These are phyloP conservation scores for Puffinus mauretanicus DNA, from an alignment of 2,113 vertebrate species.

Conservation along the genomic window DNA sequence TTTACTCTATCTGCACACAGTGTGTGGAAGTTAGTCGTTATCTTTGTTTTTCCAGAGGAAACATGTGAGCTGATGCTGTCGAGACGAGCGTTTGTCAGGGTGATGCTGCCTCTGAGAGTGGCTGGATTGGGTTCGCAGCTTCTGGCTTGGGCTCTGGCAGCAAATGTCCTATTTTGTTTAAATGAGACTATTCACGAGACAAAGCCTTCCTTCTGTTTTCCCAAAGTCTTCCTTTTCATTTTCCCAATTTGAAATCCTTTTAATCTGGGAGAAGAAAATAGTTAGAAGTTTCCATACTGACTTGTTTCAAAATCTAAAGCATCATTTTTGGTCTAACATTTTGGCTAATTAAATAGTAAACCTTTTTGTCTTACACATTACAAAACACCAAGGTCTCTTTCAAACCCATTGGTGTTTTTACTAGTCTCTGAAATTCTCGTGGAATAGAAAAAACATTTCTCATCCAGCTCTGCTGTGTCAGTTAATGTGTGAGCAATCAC, in stretches of 20 bases:
- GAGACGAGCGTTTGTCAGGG: not conserved
- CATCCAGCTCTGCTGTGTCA: conserved; percentile 31
- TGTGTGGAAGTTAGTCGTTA: not conserved
- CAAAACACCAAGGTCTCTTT: not conserved
- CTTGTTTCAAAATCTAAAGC: not conserved
- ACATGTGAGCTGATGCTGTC: not conserved
- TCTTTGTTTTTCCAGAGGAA: not conserved
- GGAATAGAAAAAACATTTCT: not conserved
- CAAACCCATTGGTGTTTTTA: not conserved
- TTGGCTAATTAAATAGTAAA: not conserved
- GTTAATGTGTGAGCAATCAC: conserved; percentile 54
- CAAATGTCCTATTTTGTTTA: not conserved
- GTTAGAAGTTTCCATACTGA: not conserved
- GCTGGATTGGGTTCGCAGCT: not conserved
- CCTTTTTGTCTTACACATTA: not conserved
- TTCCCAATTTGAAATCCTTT: not conserved
- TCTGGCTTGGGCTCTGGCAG: not conserved
- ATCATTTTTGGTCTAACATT: not conserved
- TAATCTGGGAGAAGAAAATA: not conserved
- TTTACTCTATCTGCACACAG: not conserved
- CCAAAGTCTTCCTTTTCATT: not conserved
- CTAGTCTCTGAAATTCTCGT: not conserved
- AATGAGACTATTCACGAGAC: too few species aligned
- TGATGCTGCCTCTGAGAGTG: not conserved
- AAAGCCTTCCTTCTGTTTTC: not conserved